Evolutionary conservation across 2,797 vertebrate species (phyloP).

Genomic region (Sitta carolinensis): DNA sequence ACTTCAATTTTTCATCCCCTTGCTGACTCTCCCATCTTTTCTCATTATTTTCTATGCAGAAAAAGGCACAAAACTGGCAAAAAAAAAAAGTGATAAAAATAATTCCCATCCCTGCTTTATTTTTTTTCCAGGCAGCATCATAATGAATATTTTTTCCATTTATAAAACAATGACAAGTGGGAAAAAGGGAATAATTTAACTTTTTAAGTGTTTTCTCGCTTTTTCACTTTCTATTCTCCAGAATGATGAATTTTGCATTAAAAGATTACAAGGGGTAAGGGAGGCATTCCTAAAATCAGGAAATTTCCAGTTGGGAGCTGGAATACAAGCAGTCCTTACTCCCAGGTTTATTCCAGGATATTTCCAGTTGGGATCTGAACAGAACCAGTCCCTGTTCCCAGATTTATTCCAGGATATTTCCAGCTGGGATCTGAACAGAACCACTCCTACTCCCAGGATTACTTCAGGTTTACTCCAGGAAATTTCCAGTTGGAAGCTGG

Average conservation of each 20-base stretch:
- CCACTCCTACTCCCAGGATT: not conserved
- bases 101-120: not conserved
- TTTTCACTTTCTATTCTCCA: not conserved
- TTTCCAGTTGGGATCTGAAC: not conserved
- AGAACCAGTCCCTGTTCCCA: accelerated
- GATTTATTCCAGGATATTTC: not conserved
- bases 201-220: not conserved
- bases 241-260: not conserved
- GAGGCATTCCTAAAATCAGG: not conserved
- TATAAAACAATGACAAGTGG: not conserved
- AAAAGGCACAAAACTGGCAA: not conserved
- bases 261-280: not conserved
- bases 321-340: accelerated
- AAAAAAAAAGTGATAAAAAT: not conserved
- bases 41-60: not conserved
- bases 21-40: not conserved
- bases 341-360: not conserved
- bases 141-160: not conserved
- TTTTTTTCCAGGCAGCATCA: not conserved
- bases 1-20: not conserved
- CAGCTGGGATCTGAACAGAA: accelerated
- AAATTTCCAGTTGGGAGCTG: not conserved
- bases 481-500: accelerated
- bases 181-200: not conserved
- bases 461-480: too few species aligned